Evolutionary conservation across 2,797 vertebrate genomes (phyloP), one percentile per base, ranked within the genome.

Genomic region (Myripristis jacobus): DNA sequence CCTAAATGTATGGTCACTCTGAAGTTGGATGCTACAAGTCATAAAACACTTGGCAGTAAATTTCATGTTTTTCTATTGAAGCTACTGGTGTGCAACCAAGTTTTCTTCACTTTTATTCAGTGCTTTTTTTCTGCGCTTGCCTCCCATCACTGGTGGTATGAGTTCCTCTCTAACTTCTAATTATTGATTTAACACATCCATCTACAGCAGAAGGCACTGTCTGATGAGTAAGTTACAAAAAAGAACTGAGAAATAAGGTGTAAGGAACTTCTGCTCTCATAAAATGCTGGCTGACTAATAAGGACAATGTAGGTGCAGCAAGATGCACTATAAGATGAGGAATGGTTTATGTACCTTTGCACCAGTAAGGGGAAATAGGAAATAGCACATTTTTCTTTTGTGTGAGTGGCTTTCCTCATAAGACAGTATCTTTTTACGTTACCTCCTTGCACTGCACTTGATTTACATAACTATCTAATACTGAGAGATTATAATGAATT

Each of bases 401-500:
- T 22, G 66, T 75, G 61, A 50, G 50, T 50, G 13, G 18, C 18
- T 53, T 67, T 76, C 52, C 74, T 67, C 48, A 48, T 46, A 31
- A 80, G 77, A 77, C 77, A 82, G 82, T 63, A 74, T 75, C 18
- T 29, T 83, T 77, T 81, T 75, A 84, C 81, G 77, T 82, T 16
- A 75, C 69, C 88, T 81, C 74, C 66, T 63, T 72, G 21, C 57
- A 70, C 66, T 79, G 80, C 73, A 80, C 90, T 87, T 81, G 22
- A 92, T 93, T 93, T 93, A 84, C 92, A 92, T 92, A 91, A 87
- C 69, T 56, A 70, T 79, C 80, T 85, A 87, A 89, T 80, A 73
- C 66, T 63, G 66, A 72, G 53, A 75, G 70, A 80, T 85, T 71
- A 80, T 80, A 80, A 90, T 91, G 78, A 87, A 92, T 91, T 85